Evolutionary conservation across 64 coral and sea anemone species (phyloP).

Genomic region (Montipora capricornis): DNA sequence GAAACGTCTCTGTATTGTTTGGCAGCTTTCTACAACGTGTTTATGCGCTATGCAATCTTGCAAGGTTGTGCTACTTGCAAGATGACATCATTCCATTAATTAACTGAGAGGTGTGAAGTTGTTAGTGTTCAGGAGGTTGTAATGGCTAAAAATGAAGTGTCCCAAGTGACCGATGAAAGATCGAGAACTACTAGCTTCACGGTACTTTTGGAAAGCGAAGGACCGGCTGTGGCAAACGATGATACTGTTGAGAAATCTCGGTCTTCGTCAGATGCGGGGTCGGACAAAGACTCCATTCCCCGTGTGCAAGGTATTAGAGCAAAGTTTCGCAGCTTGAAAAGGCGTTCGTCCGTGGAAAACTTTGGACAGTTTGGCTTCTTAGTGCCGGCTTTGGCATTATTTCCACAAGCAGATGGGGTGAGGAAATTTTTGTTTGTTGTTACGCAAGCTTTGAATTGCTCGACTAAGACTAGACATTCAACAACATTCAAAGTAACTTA

Average conservation of each 20-base stretch:
- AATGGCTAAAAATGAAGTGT: slow-evolving; percentile 30
- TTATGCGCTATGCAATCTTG: not conserved
- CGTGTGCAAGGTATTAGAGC: not conserved
- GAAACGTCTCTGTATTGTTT: not conserved
- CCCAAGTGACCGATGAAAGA: slow-evolving; percentile 6
- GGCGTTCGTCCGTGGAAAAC: slow-evolving; percentile 89
- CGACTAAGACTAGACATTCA: too few species aligned
- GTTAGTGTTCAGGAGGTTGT: not conserved
- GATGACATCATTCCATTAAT: not conserved
- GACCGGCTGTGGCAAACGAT: not conserved
- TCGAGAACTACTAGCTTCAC: slow-evolving; percentile 11
- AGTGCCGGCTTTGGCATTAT: slow-evolving; percentile 81
- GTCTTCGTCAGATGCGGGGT: slow-evolving; percentile 46
- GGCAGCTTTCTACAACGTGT: not conserved
- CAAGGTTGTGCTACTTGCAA: not conserved
- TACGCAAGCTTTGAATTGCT: not conserved
- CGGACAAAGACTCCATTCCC: not conserved
- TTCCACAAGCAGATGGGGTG: slow-evolving; percentile 91
- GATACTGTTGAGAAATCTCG: slow-evolving; percentile 24
- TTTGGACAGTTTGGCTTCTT: slow-evolving; percentile 96
- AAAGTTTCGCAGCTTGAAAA: slow-evolving; percentile 74
- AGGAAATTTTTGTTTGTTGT: not conserved
- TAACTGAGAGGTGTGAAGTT: not conserved
- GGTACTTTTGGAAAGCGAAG: slow-evolving; percentile 15
- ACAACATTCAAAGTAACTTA: too few species aligned